Percentiles rank a stretch among this genome's conserved stretches.
Evolutionary conservation across 2,888 invertebrate species (phyloP).

Genomic region (Tortrix viridana): DNA sequence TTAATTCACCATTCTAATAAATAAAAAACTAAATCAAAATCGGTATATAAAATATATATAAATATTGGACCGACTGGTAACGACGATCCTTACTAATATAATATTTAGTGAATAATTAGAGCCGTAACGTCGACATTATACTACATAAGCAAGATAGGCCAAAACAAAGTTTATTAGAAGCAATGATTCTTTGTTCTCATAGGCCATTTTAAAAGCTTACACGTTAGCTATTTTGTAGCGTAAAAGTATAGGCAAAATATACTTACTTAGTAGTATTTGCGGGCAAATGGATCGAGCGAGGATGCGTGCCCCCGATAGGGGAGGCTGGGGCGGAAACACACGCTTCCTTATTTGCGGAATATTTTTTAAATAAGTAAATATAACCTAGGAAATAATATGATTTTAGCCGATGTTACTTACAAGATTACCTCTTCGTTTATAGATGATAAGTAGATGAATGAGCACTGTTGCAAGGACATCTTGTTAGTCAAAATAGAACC

Average conservation of each 20-base stretch:
- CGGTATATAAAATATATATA: too few species aligned
- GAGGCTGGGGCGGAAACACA: conserved; percentile 9
- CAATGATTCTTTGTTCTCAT: neutral
- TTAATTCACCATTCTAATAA: too few species aligned
- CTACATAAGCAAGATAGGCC: too few species aligned
- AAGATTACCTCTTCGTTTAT: neutral
- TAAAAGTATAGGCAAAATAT: conserved; percentile 7
- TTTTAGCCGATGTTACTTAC: neutral
- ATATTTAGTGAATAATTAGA: too few species aligned
- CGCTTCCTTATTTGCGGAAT: conserved; percentile 21
- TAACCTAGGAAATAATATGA: neutral
- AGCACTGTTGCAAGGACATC: too few species aligned
- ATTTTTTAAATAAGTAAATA: neutral
- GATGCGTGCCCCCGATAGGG: neutral
- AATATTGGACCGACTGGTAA: too few species aligned
- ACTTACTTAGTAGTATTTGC: conserved; percentile 9
- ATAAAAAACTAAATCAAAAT: too few species aligned
- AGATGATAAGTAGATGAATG: too few species aligned
- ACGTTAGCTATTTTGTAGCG: conserved; percentile 1
- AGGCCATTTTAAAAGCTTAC: neutral
- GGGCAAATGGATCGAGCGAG: conserved; percentile 13
- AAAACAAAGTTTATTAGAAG: too few species aligned
- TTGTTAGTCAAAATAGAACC: too few species aligned
- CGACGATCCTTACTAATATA: too few species aligned
- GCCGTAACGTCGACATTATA: too few species aligned